Percentiles rank a stretch among this genome's conserved stretches.
These are phyloP conservation scores for Corapipo altera DNA, from an alignment of 2,113 vertebrate species.

Conservation along the genomic window DNA sequence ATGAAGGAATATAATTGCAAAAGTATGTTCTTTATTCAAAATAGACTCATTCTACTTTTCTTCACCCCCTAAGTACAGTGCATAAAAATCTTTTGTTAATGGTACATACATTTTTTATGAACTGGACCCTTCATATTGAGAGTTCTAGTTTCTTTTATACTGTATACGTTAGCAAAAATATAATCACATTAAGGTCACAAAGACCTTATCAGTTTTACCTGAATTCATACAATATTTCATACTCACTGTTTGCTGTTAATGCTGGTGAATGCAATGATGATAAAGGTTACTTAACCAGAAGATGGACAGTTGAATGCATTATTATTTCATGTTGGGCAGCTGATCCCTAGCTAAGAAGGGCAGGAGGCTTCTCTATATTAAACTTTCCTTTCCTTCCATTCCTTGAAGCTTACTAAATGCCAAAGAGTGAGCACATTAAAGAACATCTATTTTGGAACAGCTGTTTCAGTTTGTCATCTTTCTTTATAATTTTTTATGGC, in stretches of 20 bases:
- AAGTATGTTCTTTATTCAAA: constrained; percentile 28
- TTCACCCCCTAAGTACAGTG: neutral
- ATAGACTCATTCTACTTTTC: constrained; percentile 35
- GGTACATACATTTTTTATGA: constrained; percentile 73
- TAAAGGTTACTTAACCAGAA: constrained; percentile 71
- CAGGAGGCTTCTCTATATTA: constrained; percentile 70
- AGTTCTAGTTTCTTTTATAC: constrained; percentile 55
- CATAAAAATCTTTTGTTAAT: constrained; percentile 53
- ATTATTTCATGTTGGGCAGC: constrained; percentile 74
- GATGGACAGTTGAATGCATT: constrained; percentile 70
- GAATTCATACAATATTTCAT: constrained; percentile 55
- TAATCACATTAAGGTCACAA: constrained; percentile 72
- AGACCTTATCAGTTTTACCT: constrained; percentile 47
- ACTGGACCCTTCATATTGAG: constrained; percentile 38
- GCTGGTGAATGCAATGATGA: constrained; percentile 43
- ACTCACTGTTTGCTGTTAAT: constrained; percentile 47
- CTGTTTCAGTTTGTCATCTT: neutral
- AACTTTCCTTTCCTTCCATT: constrained; percentile 64
- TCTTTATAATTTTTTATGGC: neutral
- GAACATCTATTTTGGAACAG: constrained; percentile 16
- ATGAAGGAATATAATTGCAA: constrained; percentile 22
- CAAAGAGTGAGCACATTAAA: constrained; percentile 31
- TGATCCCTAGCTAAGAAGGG: constrained; percentile 69
- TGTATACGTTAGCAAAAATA: constrained; percentile 70
- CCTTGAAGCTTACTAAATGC: constrained; percentile 69